These are phyloP conservation scores for Yasuhikotakia modesta DNA, from an alignment of 2,797 vertebrate species.

Conservation along the genomic window DNA sequence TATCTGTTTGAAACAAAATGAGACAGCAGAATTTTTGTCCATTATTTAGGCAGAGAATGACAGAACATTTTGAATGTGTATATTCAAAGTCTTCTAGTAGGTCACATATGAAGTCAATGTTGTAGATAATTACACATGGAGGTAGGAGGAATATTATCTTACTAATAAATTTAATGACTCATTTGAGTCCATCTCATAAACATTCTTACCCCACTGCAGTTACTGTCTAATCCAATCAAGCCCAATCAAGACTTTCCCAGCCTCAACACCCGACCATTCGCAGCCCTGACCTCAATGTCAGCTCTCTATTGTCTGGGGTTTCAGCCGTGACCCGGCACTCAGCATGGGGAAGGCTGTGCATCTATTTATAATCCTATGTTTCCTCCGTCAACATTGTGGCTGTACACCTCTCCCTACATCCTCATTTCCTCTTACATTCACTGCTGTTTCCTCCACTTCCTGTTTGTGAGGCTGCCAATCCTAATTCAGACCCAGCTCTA, in stretches of 20 bases:
- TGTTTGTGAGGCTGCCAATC: slow-evolving; percentile 72
- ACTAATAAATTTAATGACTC: slow-evolving; percentile 4
- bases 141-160: neutral
- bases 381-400: slow-evolving; percentile 78
- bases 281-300: slow-evolving; percentile 67
- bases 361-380: slow-evolving; percentile 79
- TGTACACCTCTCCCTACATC: slow-evolving; percentile 59
- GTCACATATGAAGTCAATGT: neutral
- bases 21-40: too few relatives aligned
- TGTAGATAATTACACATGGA: neutral
- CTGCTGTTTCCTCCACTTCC: slow-evolving; percentile 79
- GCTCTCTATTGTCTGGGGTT: slow-evolving; percentile 73
- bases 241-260: neutral
- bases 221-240: slow-evolving; percentile 34
- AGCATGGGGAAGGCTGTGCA: slow-evolving; percentile 65
- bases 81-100: neutral
- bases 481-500: slow-evolving; percentile 18
- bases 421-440: slow-evolving; percentile 78
- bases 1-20: too few relatives aligned
- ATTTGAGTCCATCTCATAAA: neutral
- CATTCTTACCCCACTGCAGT: neutral
- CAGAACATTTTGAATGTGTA: too few relatives aligned
- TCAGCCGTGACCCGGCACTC: slow-evolving; percentile 70
- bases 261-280: slow-evolving; percentile 52
- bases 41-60: too few relatives aligned